These are phyloP conservation scores for Toxotes chatareus DNA, from an alignment of 2,113 vertebrate genomes.

Conservation along the genomic window DNA sequence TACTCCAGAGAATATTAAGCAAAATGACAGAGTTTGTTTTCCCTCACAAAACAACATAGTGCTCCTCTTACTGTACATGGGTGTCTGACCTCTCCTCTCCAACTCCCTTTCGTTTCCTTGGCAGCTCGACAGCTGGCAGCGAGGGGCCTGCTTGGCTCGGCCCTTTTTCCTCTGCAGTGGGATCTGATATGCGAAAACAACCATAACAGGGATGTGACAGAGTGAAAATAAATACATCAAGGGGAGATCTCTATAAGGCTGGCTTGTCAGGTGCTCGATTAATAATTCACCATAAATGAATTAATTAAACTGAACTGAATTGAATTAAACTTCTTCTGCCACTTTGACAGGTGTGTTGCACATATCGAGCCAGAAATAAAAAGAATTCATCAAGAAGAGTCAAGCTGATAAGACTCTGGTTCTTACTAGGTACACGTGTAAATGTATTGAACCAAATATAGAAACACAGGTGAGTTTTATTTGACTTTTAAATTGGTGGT, in stretches of 20 bases:
- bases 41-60: background rate
- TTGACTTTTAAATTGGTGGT: background rate
- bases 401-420: background rate
- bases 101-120: constrained; percentile 79
- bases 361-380: background rate
- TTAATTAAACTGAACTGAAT: background rate
- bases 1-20: background rate
- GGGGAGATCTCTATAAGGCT: background rate
- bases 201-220: background rate
- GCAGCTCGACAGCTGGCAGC: constrained; percentile 60
- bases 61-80: constrained; percentile 47
- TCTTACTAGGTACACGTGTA: background rate
- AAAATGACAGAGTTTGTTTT: constrained; percentile 4
- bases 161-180: constrained; percentile 44
- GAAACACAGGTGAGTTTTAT: background rate
- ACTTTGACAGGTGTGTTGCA: background rate
- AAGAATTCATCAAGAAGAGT: background rate
- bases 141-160: constrained; percentile 30
- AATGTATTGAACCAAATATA: background rate
- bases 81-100: constrained; percentile 57
- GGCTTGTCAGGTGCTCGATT: background rate
- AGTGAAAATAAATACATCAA: background rate
- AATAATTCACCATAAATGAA: constrained; percentile 20
- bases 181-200: constrained; percentile 48
- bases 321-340: background rate